Base-by-base conservation (phyloP, 2,888 invertebrate genomes). In the Drosophila paranaensis region DNA sequence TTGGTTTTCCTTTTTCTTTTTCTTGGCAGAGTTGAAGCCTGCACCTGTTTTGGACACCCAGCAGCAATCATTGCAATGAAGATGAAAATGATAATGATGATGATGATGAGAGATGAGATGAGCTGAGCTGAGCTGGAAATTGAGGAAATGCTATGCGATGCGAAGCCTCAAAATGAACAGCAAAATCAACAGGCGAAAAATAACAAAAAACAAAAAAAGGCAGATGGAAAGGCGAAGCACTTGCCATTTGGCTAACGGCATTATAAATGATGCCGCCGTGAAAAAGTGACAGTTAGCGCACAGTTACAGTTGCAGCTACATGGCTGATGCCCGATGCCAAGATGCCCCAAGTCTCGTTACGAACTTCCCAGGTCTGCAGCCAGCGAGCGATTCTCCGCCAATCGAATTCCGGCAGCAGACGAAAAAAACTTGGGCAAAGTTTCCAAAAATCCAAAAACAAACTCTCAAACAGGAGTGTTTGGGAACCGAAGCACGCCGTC, bases 191-290 rank as follows among this genome's bases (percentile, higher is more conserved):
- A 81, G 63, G 30, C 39, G 25, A 55, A 69, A 64, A 67, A 61
- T 54, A 60, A 55, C 20, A 53, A 37, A 27, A 53, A 37, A 27
- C 6, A 39, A 37, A 27, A 71, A 77, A 54, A 30, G 42, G 20
- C 33, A 54, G 39, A 40, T 54, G 54, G 54, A 54, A 54, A 54
- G 54, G 25, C 25, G 45, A 45, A 55, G 40, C 82, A 84, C 60
- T 68, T 83, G 70, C 62, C 71, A 78, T 81, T 88, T 89, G 79
- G 77, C 88, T 79, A 79, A 88, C 88, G 73, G 88, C 88, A 82
- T 77, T 89, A 89, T 88, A 89, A 88, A 85, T 85, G 84, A 85
- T 74, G 74, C 82, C 73, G 63, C 70, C 64, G 74, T 69, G 72
- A 60, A 85, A 84, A 85, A 85, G 88, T 85, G 89, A 89, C 90